phyloP scores from a whole-genome alignment of 1,140 invertebrate genomes.

The Phymastichus coffea region DNA sequence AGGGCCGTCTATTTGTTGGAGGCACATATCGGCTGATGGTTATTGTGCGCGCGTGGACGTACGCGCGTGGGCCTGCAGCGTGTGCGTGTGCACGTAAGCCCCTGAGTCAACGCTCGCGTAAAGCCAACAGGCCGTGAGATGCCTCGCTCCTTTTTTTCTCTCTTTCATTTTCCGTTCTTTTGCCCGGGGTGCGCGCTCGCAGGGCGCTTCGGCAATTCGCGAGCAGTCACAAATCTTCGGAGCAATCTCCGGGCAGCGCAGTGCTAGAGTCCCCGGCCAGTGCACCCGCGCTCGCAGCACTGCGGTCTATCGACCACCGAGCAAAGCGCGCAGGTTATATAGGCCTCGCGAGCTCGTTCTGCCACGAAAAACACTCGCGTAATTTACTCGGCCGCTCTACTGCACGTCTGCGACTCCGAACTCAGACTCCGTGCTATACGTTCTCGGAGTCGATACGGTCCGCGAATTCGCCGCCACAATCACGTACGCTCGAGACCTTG shows the following conservation, averaged over 20 bases:
- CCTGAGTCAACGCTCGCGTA: slow-evolving; percentile 17
- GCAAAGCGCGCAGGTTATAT: no score
- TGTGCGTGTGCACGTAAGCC: no score
- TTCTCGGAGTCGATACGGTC: no score
- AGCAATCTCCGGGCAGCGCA: background rate
- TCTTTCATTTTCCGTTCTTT: background rate
- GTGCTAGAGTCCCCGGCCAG: background rate
- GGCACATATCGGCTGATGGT: no score
- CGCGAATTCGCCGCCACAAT: no score
- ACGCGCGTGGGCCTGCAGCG: slow-evolving; percentile 12
- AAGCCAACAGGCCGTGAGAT: no score
- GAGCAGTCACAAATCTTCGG: slow-evolving; percentile 22
- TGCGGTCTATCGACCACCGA: background rate
- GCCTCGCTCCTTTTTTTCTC: no score
- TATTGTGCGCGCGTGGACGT: no score
- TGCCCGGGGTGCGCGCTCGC: background rate
- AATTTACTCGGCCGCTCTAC: slow-evolving; percentile 27
- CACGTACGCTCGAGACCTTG: no score
- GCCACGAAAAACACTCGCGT: slow-evolving; percentile 8
- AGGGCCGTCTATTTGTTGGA: slow-evolving; percentile 8
- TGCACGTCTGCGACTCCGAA: no score
- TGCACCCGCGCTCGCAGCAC: background rate
- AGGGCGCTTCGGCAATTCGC: slow-evolving; percentile 5
- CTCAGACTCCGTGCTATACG: no score
- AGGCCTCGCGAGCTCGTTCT: background rate